Conservation (phyloP, 2,888 invertebrate genomes). For the Chaitophorus viminalis region DNA sequence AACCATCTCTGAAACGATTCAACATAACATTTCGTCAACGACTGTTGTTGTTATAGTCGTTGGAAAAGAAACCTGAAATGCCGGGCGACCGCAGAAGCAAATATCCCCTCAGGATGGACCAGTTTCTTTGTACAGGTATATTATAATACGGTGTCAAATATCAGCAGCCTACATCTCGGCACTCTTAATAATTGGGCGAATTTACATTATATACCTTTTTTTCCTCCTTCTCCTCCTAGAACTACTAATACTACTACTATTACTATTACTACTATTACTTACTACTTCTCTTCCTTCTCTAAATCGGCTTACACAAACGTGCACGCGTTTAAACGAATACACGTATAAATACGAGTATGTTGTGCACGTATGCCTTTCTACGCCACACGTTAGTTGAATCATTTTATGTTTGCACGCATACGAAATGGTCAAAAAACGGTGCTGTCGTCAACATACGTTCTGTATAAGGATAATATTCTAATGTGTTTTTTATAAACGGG, state of each 20-base stretch:
- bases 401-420: neutral
- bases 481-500: neutral
- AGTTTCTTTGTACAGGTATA: constrained; percentile 40
- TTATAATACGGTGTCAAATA: constrained; percentile 56
- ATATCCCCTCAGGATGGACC: constrained; percentile 52
- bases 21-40: constrained; percentile 23
- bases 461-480: neutral
- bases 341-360: neutral
- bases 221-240: neutral
- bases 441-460: neutral
- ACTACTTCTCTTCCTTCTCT: neutral
- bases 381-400: neutral
- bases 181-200: constrained; percentile 48
- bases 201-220: constrained; percentile 31
- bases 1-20: neutral
- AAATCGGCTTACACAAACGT: neutral
- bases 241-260: too few relatives aligned
- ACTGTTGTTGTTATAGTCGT: neutral
- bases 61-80: constrained; percentile 48
- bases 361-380: neutral
- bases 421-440: neutral
- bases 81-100: constrained; percentile 45
- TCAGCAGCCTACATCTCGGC: constrained; percentile 60
- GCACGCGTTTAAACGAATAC: neutral
- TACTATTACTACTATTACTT: neutral